Conservation (phyloP, 2,888 invertebrate species). For the Pristionchus exspectatus region DNA sequence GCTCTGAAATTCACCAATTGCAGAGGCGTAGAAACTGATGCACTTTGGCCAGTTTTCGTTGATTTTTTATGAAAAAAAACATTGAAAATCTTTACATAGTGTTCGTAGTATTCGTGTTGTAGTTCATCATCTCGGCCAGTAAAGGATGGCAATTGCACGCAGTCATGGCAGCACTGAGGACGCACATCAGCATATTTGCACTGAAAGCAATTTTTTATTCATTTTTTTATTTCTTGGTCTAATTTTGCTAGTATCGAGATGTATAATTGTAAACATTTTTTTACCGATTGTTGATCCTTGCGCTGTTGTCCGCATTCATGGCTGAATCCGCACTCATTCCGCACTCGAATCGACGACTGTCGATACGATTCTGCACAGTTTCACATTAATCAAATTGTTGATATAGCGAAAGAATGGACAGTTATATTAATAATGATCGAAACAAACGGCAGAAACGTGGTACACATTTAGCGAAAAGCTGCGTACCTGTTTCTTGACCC, state of each 20-base stretch:
- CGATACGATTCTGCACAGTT: slow-evolving; percentile 61
- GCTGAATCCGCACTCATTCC: slow-evolving; percentile 64
- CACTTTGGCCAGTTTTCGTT: not conserved
- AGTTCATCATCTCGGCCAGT: slow-evolving; percentile 63
- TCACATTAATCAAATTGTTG: too few species aligned
- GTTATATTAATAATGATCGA: too few species aligned
- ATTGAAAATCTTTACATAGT: not conserved
- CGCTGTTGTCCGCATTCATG: slow-evolving; percentile 60
- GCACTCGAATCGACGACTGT: slow-evolving; percentile 66
- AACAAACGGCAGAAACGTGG: too few species aligned
- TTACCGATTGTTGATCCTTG: slow-evolving; percentile 58
- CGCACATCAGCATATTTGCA: slow-evolving; percentile 66
- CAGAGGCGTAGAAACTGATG: not conserved
- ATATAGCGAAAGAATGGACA: too few species aligned
- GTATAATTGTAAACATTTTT: too few species aligned
- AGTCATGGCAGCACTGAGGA: slow-evolving; percentile 61
- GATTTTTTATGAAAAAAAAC: not conserved
- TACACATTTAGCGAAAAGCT: too few species aligned
- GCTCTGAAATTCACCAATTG: slow-evolving; percentile 44
- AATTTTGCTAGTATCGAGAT: not conserved
- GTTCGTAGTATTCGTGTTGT: slow-evolving; percentile 58
- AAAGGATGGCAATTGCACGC: slow-evolving; percentile 68
- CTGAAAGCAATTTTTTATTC: not conserved
- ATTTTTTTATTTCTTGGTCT: not conserved
- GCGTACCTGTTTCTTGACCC: slow-evolving; percentile 65